These are phyloP conservation scores for Silurus glanis DNA, from an alignment of 2,113 vertebrate species.

Conservation along the genomic window DNA sequence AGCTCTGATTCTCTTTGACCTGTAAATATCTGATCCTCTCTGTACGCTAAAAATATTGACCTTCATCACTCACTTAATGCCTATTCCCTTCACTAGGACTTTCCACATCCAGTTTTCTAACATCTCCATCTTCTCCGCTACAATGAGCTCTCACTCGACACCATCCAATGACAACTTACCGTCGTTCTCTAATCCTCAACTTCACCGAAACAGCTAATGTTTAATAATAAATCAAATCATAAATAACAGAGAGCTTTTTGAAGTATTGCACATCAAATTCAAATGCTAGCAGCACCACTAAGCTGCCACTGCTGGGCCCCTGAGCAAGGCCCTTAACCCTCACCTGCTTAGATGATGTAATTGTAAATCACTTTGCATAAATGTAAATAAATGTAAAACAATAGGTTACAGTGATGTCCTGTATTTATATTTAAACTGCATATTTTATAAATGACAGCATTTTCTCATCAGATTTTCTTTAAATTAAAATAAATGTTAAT, in stretches of 20 bases:
- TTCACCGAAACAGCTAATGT: neutral
- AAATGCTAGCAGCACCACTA: too few species aligned
- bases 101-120: neutral
- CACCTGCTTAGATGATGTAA: too few species aligned
- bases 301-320: too few species aligned
- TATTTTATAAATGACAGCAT: neutral
- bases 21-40: neutral
- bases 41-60: neutral
- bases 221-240: too few species aligned
- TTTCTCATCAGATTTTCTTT: neutral
- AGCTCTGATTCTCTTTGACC: conserved; percentile 16
- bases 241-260: too few species aligned
- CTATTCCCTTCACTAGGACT: neutral
- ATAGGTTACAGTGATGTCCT: neutral
- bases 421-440: neutral
- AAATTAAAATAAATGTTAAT: neutral
- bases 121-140: neutral
- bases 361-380: too few species aligned
- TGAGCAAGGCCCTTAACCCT: too few species aligned
- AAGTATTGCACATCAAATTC: too few species aligned
- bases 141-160: neutral
- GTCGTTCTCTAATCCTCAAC: neutral
- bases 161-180: neutral
- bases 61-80: conserved; percentile 2
- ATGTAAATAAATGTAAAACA: too few species aligned